phyloP scores from a whole-genome alignment of 2,113 vertebrate genomes.

The Ahaetulla prasina region DNA sequence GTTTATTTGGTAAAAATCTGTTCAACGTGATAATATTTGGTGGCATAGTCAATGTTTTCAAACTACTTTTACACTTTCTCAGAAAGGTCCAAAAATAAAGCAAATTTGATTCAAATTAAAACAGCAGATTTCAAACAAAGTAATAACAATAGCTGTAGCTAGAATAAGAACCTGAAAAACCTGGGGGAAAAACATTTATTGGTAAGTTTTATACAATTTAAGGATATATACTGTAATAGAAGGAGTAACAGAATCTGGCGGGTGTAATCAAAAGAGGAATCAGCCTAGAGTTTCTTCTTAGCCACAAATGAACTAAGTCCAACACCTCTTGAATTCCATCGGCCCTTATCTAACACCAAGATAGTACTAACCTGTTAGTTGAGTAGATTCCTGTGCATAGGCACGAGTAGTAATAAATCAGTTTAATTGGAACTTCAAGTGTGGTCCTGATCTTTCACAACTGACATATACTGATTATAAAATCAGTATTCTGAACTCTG shows the following conservation, averaged over 20 bases:
- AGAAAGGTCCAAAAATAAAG: neutral
- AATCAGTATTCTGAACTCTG: neutral
- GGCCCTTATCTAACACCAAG: neutral
- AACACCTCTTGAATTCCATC: neutral
- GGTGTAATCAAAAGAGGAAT: neutral
- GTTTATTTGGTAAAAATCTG: neutral
- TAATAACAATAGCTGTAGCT: neutral
- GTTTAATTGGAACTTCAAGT: neutral
- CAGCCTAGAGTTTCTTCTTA: neutral
- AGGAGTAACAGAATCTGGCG: neutral
- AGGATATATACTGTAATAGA: neutral
- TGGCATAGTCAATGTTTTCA: neutral
- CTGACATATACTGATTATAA: neutral
- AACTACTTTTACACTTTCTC: neutral
- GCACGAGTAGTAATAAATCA: neutral
- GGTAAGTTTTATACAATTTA: neutral
- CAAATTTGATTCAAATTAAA: neutral
- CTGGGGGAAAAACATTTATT: neutral
- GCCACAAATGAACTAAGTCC: neutral
- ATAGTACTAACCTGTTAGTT: neutral
- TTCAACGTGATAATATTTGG: neutral
- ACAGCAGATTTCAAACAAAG: neutral
- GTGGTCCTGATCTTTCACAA: neutral
- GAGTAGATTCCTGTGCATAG: neutral
- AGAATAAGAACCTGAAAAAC: neutral